These are phyloP conservation scores for Polypterus bichir DNA, from an alignment of 2,113 vertebrate species.

Conservation along the genomic window DNA sequence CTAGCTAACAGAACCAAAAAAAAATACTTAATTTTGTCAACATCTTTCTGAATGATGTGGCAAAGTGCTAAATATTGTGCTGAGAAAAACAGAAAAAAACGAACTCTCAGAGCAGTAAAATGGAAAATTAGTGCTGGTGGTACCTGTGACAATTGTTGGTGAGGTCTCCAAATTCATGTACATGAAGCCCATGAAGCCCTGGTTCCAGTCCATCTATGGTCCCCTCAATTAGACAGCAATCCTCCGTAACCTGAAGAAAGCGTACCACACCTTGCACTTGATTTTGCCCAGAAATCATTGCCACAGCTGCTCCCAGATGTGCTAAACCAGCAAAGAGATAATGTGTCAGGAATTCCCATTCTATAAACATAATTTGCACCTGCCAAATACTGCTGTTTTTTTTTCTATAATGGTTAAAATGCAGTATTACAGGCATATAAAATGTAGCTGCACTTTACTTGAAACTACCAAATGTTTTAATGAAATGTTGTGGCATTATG, in stretches of 20 bases:
- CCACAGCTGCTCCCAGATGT: slow-evolving; percentile 66
- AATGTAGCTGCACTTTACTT: no score
- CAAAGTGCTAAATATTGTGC: no score
- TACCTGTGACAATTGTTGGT: slow-evolving; percentile 64
- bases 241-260: slow-evolving; percentile 64
- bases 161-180: slow-evolving; percentile 69
- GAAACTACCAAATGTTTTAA: no score
- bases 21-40: no score
- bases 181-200: slow-evolving; percentile 66
- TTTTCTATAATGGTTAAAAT: no score
- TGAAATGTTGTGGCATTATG: no score
- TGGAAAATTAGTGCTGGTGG: neutral
- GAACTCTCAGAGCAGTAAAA: neutral
- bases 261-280: slow-evolving; percentile 61
- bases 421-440: no score
- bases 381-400: no score
- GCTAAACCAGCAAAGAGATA: slow-evolving; percentile 18
- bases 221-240: slow-evolving; percentile 67
- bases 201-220: slow-evolving; percentile 67
- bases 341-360: neutral
- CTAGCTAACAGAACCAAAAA: no score
- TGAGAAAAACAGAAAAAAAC: no score
- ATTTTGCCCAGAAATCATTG: slow-evolving; percentile 51
- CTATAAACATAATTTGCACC: no score
- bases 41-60: no score